phyloP scores from a whole-genome alignment of 2,888 invertebrate species.

The Ochropacha duplaris region DNA sequence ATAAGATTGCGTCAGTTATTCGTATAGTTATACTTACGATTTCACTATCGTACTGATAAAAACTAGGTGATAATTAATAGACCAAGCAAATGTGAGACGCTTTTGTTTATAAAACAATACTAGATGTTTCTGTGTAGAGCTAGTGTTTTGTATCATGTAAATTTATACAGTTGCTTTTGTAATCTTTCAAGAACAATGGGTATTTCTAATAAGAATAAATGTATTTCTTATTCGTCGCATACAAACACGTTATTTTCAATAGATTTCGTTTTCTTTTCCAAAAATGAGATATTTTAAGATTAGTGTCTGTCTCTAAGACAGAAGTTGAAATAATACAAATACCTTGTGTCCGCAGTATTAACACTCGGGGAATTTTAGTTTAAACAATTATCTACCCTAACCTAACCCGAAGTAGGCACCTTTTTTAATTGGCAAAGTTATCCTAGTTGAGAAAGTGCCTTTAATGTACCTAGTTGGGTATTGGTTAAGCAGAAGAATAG shows the following conservation, averaged over 20 bases:
- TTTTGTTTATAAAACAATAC: neutral
- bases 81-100: neutral
- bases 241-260: neutral
- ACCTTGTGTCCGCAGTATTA: too few relatives aligned
- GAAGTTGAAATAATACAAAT: too few relatives aligned
- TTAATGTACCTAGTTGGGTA: too few relatives aligned
- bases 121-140: neutral
- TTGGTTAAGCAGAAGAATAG: too few relatives aligned
- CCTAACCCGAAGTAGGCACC: too few relatives aligned
- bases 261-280: neutral
- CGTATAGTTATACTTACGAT: neutral
- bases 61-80: neutral
- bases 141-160: neutral
- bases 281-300: neutral
- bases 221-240: neutral
- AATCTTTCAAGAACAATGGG: neutral
- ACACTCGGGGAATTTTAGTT: too few relatives aligned
- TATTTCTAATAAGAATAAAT: neutral
- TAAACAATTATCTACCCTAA: too few relatives aligned
- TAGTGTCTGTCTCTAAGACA: neutral
- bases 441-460: too few relatives aligned
- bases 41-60: neutral
- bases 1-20: neutral
- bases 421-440: too few relatives aligned
- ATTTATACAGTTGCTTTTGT: neutral